phyloP scores from a whole-genome alignment of 2,888 invertebrate genomes.

The Apomyelois bistriatella region DNA sequence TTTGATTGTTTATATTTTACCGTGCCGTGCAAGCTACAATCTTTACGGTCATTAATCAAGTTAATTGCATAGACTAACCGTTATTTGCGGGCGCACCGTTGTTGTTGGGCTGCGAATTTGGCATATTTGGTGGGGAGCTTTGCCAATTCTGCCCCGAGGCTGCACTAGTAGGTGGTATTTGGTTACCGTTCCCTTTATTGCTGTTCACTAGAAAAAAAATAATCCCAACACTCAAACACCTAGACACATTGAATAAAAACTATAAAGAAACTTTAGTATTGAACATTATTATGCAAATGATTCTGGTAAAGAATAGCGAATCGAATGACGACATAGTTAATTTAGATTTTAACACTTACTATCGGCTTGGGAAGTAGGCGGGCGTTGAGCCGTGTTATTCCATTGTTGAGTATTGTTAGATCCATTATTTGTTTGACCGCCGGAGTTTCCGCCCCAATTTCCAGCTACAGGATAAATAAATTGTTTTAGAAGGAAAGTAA shows the following conservation, averaged over 20 bases:
- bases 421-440: conserved; percentile 67
- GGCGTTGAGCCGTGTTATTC: conserved; percentile 72
- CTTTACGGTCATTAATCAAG: neutral
- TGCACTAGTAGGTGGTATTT: conserved; percentile 66
- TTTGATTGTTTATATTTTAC: neutral
- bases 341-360: conserved; percentile 53
- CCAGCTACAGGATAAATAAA: conserved; percentile 55
- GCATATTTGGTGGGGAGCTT: conserved; percentile 67
- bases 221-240: conserved; percentile 20
- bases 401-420: conserved; percentile 75
- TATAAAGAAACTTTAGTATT: neutral
- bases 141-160: conserved; percentile 68
- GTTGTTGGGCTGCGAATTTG: conserved; percentile 71
- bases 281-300: conserved; percentile 6
- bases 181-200: conserved; percentile 70
- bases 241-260: conserved; percentile 1
- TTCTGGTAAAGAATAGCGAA: neutral
- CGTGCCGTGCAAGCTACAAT: neutral
- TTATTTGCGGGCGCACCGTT: conserved; percentile 69
- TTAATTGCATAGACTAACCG: conserved; percentile 39
- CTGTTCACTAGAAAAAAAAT: conserved; percentile 66
- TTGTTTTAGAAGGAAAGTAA: conserved; percentile 12
- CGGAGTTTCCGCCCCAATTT: conserved; percentile 73
- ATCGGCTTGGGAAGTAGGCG: conserved; percentile 75
- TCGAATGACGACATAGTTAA: neutral